These are phyloP conservation scores for Natator depressus DNA, from an alignment of 2,113 vertebrate species.

Conservation along the genomic window DNA sequence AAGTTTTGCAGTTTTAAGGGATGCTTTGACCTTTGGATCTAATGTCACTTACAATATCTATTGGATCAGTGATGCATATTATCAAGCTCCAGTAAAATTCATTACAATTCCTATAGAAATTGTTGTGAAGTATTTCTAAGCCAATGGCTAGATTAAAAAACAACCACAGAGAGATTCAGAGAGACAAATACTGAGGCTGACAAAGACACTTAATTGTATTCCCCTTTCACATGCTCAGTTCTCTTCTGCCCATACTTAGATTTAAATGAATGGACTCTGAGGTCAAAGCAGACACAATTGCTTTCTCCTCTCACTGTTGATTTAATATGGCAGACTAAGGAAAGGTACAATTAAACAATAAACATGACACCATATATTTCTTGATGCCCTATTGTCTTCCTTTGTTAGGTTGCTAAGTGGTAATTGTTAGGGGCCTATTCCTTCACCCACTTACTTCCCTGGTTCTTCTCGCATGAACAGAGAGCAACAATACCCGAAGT, in stretches of 20 bases:
- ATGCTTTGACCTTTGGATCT: conserved; percentile 30
- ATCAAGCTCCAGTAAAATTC: conserved; percentile 14
- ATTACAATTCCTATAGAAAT: background rate
- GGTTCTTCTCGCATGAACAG: no score
- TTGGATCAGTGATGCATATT: background rate
- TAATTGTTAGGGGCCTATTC: no score
- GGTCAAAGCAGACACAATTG: background rate
- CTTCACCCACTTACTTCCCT: no score
- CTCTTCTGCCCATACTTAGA: background rate
- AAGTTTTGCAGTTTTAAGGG: conserved; percentile 1
- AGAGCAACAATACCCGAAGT: no score
- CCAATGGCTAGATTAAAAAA: background rate
- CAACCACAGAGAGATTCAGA: background rate
- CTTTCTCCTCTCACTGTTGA: background rate
- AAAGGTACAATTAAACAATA: background rate
- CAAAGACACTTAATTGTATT: background rate
- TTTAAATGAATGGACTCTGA: background rate
- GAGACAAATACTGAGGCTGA: background rate
- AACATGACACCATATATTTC: background rate
- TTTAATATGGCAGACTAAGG: fast-evolving
- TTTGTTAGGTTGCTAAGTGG: background rate
- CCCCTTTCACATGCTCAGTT: background rate
- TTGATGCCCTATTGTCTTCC: background rate
- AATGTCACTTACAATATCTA: background rate
- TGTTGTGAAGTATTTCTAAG: background rate